Conservation (phyloP, 2,797 vertebrate genomes). For the Melanotaenia trifasciata region DNA sequence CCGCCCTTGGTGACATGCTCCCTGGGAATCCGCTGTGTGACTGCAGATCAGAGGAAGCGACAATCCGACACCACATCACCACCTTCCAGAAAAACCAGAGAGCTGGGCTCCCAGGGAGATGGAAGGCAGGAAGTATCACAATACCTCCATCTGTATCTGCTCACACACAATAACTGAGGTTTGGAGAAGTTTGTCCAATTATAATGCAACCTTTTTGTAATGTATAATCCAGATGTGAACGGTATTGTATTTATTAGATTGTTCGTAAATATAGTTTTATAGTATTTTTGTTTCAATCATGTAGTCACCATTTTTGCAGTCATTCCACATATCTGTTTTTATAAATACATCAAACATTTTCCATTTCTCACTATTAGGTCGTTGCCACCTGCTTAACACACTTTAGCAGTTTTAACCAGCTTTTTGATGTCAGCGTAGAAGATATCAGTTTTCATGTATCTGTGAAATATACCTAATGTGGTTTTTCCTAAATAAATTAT, state of each 20-base stretch:
- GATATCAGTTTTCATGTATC: neutral
- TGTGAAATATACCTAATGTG: neutral
- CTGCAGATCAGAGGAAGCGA: slow-evolving; percentile 77
- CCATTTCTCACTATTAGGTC: neutral
- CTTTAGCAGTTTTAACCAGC: neutral
- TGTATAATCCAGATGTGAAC: slow-evolving; percentile 1
- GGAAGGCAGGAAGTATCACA: slow-evolving; percentile 60
- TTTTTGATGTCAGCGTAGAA: neutral
- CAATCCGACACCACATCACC: slow-evolving; percentile 70
- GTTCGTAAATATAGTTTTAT: neutral
- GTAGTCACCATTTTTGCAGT: neutral
- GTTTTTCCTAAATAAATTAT: neutral
- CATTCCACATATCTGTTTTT: neutral
- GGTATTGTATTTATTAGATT: neutral
- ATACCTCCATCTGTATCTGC: slow-evolving; percentile 35
- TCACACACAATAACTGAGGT: slow-evolving; percentile 6
- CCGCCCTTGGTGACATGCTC: slow-evolving; percentile 73
- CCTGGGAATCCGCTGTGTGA: slow-evolving; percentile 74
- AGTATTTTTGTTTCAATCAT: neutral
- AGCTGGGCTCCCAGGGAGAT: slow-evolving; percentile 55
- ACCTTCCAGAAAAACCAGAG: slow-evolving; percentile 72
- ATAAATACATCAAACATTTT: neutral
- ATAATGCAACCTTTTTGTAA: neutral
- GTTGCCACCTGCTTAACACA: neutral
- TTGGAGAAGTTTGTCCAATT: slow-evolving; percentile 35